Percentiles rank a stretch among this genome's conserved stretches.
Evolutionary conservation across 2,113 vertebrate genomes (phyloP).

Genomic region (Pelecanus crispus): DNA sequence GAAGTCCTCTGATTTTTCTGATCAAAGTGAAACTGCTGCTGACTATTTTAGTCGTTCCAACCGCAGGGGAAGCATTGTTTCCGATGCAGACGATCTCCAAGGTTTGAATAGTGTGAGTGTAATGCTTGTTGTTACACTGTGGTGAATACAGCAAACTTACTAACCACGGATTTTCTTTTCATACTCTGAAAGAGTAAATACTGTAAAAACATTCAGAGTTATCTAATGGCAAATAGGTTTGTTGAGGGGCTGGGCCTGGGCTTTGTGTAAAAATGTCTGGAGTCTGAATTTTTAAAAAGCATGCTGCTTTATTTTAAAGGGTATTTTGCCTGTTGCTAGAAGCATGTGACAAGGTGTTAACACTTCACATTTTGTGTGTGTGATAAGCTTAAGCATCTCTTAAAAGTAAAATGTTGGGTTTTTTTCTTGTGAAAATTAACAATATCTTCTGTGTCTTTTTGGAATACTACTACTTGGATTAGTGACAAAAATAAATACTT

Average conservation of each 20-base stretch:
- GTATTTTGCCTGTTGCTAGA: not conserved
- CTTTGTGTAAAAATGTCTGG: not conserved
- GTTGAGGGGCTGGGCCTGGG: fast-evolving
- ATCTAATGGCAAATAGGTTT: not conserved
- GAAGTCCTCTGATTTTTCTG: slow-evolving; percentile 85
- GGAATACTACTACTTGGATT: not conserved
- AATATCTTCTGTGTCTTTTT: not conserved
- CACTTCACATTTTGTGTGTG: not conserved
- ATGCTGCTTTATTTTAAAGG: not conserved
- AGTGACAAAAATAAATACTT: not conserved
- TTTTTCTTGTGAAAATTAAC: not conserved
- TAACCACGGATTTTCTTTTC: not conserved
- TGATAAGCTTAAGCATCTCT: not conserved
- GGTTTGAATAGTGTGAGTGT: slow-evolving; percentile 87
- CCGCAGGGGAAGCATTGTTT: slow-evolving; percentile 89
- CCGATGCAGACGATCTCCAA: slow-evolving; percentile 85
- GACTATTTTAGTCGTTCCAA: slow-evolving; percentile 94
- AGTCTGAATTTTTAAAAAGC: not conserved
- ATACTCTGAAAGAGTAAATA: not conserved
- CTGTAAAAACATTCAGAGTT: not conserved
- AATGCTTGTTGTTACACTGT: slow-evolving; percentile 9
- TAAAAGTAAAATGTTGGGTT: not conserved
- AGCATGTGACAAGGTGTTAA: not conserved
- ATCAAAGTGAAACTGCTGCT: slow-evolving; percentile 87
- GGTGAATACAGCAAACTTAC: not conserved